Evolutionary conservation across 2,113 vertebrate genomes (phyloP), one percentile per base, ranked within the genome.

Genomic region (Enhydra lutris): DNA sequence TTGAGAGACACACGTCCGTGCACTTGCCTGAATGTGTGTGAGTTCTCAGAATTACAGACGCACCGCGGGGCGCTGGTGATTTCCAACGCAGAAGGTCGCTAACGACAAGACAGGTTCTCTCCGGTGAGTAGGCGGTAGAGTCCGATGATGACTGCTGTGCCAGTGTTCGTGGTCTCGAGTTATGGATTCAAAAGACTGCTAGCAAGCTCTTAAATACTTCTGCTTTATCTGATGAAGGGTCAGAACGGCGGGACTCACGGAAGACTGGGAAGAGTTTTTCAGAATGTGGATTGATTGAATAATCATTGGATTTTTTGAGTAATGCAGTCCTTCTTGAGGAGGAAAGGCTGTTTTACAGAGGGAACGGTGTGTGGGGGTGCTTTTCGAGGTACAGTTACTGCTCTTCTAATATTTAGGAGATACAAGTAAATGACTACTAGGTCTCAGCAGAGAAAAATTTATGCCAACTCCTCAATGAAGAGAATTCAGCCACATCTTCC

Each of bases 121-220:
- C 98, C 95, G 98, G 99, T 98, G 99, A 99, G 99, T 99, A 99
- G 99, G 98, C 98, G 98, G 98, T 97, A 98, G 98, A 98, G 94
- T 89, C 98, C 94, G 98, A 97, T 98, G 98, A 89, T 98, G 95
- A 96, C 98, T 98, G 98, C 98, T 98, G 98, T 98, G 97, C 98
- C 97, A 10, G 26, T 97, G 97, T 85, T 97, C 95, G 91, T 97
- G 95, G 47, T 91, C 98, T 98, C 95, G 97, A 98, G 97, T 98
- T 86, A 91, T 96, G 96, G 97, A 96, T 98, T 84, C 94, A 69
- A 89, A 98, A 97, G 97, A 95, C 85, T 98, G 97, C 83, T 90
- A 92, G 96, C 97, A 97, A 93, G 97, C 88, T 71, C 65, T 96
- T 73, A n/a, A 24, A 95, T 92, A 95, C 96, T 96, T 90, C 93